A percentile compares a stretch with the other conserved stretches of the same genome.
phyloP scores from a whole-genome alignment of 2,888 invertebrate species.

The Hyles lineata region DNA sequence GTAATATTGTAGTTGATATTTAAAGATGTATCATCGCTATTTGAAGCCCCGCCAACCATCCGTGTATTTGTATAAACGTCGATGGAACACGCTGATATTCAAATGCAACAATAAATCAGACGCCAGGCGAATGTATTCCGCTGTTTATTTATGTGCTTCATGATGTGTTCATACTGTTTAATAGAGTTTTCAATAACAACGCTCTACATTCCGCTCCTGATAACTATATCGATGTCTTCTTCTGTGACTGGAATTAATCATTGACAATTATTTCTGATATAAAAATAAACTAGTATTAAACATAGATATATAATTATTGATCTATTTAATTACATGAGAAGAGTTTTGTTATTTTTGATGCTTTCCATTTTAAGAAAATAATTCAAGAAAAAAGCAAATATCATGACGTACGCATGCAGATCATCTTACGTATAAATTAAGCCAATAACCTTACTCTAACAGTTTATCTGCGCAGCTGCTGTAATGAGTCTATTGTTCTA shows the following conservation, averaged over 20 bases:
- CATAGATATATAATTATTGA: too few species aligned
- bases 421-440: too few species aligned
- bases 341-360: too few species aligned
- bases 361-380: too few species aligned
- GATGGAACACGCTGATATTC: background rate
- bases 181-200: background rate
- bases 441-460: too few species aligned
- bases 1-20: background rate
- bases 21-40: background rate
- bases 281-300: too few species aligned
- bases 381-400: too few species aligned
- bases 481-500: too few species aligned
- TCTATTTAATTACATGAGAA: too few species aligned
- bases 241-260: background rate
- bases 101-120: conserved; percentile 6
- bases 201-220: background rate
- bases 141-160: background rate
- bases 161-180: background rate
- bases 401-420: too few species aligned
- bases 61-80: background rate
- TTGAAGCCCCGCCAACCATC: background rate
- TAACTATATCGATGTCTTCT: background rate
- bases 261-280: too few species aligned
- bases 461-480: too few species aligned
- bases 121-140: background rate